phyloP scores from a whole-genome alignment of 2,888 invertebrate genomes.

The Aspidiotus destructor region DNA sequence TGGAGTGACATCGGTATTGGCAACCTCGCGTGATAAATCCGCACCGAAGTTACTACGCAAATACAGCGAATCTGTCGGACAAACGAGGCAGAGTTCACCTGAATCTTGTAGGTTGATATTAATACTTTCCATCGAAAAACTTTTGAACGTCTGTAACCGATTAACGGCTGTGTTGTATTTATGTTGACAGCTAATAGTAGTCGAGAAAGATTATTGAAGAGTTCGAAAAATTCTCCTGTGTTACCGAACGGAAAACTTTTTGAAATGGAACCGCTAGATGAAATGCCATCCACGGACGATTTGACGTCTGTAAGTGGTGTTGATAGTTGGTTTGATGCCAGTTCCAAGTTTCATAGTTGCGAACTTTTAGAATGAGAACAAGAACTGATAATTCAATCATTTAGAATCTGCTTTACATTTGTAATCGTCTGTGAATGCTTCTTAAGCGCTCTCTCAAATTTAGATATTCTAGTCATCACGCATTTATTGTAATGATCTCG shows the following conservation, averaged over 20 bases:
- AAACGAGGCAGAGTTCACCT: slow-evolving; percentile 37
- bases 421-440: neutral
- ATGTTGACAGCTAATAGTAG: slow-evolving; percentile 37
- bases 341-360: slow-evolving; percentile 66
- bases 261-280: slow-evolving; percentile 59
- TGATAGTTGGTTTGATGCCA: slow-evolving; percentile 63
- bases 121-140: neutral
- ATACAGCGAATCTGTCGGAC: slow-evolving; percentile 36
- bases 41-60: slow-evolving; percentile 41
- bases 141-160: slow-evolving; percentile 2
- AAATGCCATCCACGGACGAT: slow-evolving; percentile 39
- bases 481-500: slow-evolving; percentile 13
- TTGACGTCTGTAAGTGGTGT: slow-evolving; percentile 54
- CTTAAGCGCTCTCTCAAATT: neutral
- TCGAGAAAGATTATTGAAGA: slow-evolving; percentile 40
- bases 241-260: slow-evolving; percentile 45
- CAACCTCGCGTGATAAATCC: slow-evolving; percentile 51
- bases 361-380: slow-evolving; percentile 50
- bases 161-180: slow-evolving; percentile 22
- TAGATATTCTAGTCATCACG: slow-evolving; percentile 23
- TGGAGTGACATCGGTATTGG: slow-evolving; percentile 62
- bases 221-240: slow-evolving; percentile 27
- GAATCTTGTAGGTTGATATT: slow-evolving; percentile 37
- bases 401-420: neutral
- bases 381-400: neutral